Evolutionary conservation across 1,140 invertebrate species (phyloP), one percentile per base, ranked within the genome.

Genomic region (Sycophaga agraensis): DNA sequence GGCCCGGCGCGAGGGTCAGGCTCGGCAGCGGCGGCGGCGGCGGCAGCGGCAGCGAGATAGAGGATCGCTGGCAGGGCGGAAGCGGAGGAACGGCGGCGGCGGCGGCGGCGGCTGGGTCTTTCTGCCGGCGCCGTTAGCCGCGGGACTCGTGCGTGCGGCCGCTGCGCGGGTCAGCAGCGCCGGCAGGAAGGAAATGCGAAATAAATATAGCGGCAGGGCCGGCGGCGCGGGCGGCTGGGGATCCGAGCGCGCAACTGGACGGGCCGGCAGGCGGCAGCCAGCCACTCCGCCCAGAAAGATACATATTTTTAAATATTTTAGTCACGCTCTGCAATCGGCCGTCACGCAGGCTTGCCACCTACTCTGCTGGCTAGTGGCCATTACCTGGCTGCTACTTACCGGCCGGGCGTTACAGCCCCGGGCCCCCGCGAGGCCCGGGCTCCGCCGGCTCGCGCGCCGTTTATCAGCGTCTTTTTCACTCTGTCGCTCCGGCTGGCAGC

Each of bases 231-330:
- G n/a, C n/a, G n/a, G n/a, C n/a, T n/a, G n/a, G 58, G 67, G 64
- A 68, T 67, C 57, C 65, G 56, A 54, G 65, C 64, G 64, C 64
- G 70, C 66, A 78, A 79, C 77, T 81, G 79, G 77, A 78, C 77
- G 75, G 21, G 2, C 19, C 31, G 35, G 50, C 35, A 40, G 17
- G 72, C 71, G 75, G 72, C 71, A 79, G 75, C 74, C 77, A 75
- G 75, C 3, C 35, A 57, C 77, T 76, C 77, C 74, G 77, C 75
- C 74, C 78, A 80, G 78, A 81, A 81, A 81, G 79, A 81, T 81
- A 81, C 79, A 81, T 81, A 81, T 80, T 81, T 81, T 80, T 80
- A 80, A 81, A 81, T 81, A 81, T 81, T 81, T 81, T 81, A 81
- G 79, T 81, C 79, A 81, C 79, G 79, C 77, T 80, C 69, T 69